Percentiles rank a stretch among this genome's conserved stretches.
Conservation (phyloP, 1,140 invertebrate genomes). For the Drosophila bipectinata region DNA sequence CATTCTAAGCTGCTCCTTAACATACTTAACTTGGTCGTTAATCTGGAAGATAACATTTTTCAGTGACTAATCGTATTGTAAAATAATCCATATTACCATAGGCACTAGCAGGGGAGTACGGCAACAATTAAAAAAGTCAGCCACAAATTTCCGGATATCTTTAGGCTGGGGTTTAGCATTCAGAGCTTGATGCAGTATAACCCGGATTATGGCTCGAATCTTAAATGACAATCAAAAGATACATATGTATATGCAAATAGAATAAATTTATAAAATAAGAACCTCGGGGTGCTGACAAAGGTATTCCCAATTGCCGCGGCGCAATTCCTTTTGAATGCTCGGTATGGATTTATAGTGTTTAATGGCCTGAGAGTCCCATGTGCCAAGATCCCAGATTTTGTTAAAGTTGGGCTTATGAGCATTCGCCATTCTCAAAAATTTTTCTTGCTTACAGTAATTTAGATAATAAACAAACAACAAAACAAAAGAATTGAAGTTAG, state of each 20-base stretch:
- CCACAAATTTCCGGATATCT: constrained; percentile 47
- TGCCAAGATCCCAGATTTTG: constrained; percentile 56
- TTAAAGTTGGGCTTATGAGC: constrained; percentile 9
- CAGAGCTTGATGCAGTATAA: constrained; percentile 57
- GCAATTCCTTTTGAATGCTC: constrained; percentile 59
- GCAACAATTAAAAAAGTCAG: constrained; percentile 55
- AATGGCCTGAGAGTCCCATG: constrained; percentile 58
- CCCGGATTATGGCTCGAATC: constrained; percentile 67
- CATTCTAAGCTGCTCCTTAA: constrained; percentile 55
- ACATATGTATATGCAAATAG: too few species aligned
- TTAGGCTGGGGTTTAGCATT: constrained; percentile 44
- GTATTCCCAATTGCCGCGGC: constrained; percentile 57
- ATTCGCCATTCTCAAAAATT: constrained; percentile 14
- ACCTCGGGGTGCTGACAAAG: constrained; percentile 64
- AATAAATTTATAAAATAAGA: background rate
- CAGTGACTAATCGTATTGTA: background rate
- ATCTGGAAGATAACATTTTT: constrained; percentile 26
- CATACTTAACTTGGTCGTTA: constrained; percentile 64
- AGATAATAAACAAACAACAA: background rate
- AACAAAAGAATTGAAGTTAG: background rate
- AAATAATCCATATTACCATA: constrained; percentile 31
- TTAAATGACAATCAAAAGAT: background rate
- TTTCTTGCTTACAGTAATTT: background rate
- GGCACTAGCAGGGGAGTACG: constrained; percentile 50
- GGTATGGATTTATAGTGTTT: constrained; percentile 37